A percentile compares a stretch with the other conserved stretches of the same genome.
Evolutionary conservation across 1,140 invertebrate species (phyloP).

Genomic region (Belonocnema kinseyi): DNA sequence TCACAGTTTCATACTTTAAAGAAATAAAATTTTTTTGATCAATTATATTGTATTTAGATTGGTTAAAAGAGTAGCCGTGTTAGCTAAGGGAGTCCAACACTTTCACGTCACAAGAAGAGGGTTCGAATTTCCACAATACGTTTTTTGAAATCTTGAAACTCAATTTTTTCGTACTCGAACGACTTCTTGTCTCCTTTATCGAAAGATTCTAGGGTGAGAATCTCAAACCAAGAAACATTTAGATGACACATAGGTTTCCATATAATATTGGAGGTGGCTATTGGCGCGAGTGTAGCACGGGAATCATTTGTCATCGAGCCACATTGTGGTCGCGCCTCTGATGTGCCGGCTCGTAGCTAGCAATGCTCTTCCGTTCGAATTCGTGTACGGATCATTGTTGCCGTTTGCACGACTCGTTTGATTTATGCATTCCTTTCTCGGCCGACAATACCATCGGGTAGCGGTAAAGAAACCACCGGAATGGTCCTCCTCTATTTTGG

Average conservation of each 20-base stretch:
- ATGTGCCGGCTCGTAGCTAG: conserved; percentile 44
- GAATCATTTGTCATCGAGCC: conserved; percentile 73
- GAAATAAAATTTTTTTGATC: no score
- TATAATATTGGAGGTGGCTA: conserved; percentile 38
- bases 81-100: no score
- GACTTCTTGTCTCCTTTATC: conserved; percentile 2
- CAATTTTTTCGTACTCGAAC: background rate
- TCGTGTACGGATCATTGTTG: conserved; percentile 61
- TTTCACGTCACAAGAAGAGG: no score
- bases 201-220: background rate
- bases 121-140: no score
- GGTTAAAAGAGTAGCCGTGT: no score
- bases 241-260: conserved; percentile 54
- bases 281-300: conserved; percentile 46
- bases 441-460: conserved; percentile 57
- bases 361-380: conserved; percentile 33
- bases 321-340: conserved; percentile 74
- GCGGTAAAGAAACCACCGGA: conserved; percentile 65
- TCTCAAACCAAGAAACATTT: conserved; percentile 43
- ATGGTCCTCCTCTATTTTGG: conserved; percentile 61
- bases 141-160: background rate
- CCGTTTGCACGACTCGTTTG: conserved; percentile 61
- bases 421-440: conserved; percentile 71
- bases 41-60: no score
- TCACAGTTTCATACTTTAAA: no score